phyloP scores from a whole-genome alignment of 2,113 vertebrate species.

The Actenoides lindsayi region DNA sequence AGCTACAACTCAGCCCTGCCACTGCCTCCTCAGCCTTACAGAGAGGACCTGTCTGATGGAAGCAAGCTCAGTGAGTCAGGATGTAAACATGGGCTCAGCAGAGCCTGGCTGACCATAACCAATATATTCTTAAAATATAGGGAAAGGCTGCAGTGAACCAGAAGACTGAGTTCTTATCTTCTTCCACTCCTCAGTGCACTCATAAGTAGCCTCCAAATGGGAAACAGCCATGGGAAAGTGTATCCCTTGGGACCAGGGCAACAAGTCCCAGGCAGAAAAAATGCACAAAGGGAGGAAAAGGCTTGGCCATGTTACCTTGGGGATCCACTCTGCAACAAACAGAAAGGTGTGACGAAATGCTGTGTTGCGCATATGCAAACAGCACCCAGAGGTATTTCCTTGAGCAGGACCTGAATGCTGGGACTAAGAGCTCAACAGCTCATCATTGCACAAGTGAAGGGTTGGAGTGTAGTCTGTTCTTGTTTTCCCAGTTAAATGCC shows the following conservation, averaged over 20 bases:
- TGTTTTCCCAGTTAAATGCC: slow-evolving; percentile 32
- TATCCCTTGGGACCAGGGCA: neutral
- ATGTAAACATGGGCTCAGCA: neutral
- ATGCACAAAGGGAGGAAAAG: neutral
- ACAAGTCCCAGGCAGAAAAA: neutral
- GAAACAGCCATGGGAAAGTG: neutral
- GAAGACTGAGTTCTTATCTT: neutral
- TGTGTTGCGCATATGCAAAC: neutral
- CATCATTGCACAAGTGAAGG: slow-evolving; percentile 23
- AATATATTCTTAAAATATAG: neutral
- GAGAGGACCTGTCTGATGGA: neutral
- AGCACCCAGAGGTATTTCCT: slow-evolving; percentile 14
- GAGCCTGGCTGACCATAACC: neutral
- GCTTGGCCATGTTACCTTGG: slow-evolving; percentile 21
- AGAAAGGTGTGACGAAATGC: neutral
- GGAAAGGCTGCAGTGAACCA: neutral
- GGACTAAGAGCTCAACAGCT: neutral
- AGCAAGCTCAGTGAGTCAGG: neutral
- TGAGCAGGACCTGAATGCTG: neutral
- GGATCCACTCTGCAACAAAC: neutral
- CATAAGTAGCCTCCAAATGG: neutral
- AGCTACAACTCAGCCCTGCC: neutral
- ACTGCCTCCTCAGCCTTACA: neutral
- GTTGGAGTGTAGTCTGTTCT: slow-evolving; percentile 54
- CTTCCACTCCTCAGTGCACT: neutral